Evolutionary conservation across 2,888 invertebrate genomes (phyloP).

Genomic region (Ormia ochracea): DNA sequence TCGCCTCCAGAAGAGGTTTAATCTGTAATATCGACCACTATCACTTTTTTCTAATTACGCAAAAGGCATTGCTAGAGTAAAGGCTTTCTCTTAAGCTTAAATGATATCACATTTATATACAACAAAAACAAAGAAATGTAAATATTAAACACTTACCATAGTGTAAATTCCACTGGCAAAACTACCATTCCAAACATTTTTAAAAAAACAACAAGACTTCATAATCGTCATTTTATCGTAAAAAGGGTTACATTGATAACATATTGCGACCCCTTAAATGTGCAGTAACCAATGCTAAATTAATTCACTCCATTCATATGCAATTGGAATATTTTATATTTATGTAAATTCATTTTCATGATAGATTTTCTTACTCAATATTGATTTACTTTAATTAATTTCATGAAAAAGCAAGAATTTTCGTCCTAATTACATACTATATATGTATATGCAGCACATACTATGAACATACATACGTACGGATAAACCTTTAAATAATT

Average conservation of each 20-base stretch:
- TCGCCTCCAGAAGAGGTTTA: no score
- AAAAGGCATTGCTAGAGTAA: no score
- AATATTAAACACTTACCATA: constrained; percentile 28
- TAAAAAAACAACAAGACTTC: constrained; percentile 50
- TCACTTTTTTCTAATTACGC: no score
- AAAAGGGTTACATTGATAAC: not conserved
- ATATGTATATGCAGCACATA: not conserved
- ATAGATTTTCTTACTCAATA: not conserved
- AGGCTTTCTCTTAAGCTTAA: no score
- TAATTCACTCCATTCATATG: constrained; percentile 3
- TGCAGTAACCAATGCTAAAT: not conserved
- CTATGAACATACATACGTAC: not conserved
- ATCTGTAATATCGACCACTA: no score
- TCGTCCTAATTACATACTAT: not conserved
- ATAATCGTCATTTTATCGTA: constrained; percentile 43
- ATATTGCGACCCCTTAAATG: not conserved
- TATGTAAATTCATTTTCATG: not conserved
- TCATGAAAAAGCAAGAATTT: not conserved
- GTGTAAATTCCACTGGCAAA: constrained; percentile 52
- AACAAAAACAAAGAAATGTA: not conserved
- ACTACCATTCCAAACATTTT: constrained; percentile 58
- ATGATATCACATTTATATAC: no score
- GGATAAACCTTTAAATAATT: not conserved
- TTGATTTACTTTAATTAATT: not conserved
- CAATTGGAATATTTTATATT: not conserved